Percentiles rank a stretch among this genome's conserved stretches.
These are phyloP conservation scores for Elgaria multicarinata DNA, from an alignment of 2,113 vertebrate species.

Conservation along the genomic window DNA sequence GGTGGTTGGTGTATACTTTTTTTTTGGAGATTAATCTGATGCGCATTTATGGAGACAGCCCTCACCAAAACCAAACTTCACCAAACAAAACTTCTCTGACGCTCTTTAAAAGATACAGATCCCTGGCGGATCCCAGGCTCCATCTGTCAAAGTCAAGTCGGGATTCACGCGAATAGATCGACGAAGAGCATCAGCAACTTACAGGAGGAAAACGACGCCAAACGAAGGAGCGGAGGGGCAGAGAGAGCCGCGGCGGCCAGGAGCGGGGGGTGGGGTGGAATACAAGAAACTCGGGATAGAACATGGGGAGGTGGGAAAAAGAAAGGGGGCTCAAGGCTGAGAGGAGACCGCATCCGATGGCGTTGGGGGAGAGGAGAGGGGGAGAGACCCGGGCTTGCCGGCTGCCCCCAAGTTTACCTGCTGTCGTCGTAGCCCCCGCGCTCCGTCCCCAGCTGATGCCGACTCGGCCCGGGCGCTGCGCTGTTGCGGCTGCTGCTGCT, in stretches of 20 bases:
- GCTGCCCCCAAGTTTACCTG: not conserved
- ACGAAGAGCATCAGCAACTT: not conserved
- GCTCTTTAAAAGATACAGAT: not conserved
- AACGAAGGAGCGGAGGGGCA: not conserved
- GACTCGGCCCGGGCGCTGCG: slow-evolving; percentile 15
- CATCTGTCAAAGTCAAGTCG: not conserved
- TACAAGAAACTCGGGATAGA: not conserved
- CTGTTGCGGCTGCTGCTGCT: not conserved
- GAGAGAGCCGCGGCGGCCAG: not conserved
- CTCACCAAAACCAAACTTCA: not conserved
- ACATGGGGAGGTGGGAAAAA: fast-evolving
- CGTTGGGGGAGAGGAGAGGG: not conserved
- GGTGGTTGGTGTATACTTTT: not conserved
- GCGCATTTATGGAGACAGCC: not conserved
- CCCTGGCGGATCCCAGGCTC: not conserved
- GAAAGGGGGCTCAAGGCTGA: not conserved
- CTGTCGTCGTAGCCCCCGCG: not conserved
- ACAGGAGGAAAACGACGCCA: not conserved
- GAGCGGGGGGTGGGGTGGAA: not conserved
- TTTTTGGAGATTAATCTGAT: not conserved
- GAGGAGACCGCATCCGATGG: not conserved
- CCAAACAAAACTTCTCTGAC: not conserved
- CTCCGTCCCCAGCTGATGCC: slow-evolving; percentile 28
- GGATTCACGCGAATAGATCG: not conserved
- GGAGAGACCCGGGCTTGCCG: not conserved